Conservation (phyloP, 1,140 invertebrate species). For the Cyclina sinensis region DNA sequence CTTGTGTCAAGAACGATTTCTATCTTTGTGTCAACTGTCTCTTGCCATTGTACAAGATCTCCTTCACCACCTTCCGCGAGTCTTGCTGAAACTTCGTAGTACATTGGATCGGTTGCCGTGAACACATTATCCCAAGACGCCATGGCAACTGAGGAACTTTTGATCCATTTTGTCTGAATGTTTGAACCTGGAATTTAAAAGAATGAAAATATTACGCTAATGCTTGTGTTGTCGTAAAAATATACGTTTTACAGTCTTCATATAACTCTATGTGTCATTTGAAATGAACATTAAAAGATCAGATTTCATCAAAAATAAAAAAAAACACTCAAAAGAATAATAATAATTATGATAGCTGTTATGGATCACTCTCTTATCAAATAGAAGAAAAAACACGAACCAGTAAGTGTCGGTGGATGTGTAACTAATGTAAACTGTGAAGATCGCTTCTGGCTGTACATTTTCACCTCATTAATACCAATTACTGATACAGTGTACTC, state of each 20-base stretch:
- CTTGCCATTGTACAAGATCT: conserved; percentile 26
- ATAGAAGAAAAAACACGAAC: no score
- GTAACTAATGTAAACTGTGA: not conserved
- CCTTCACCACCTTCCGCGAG: conserved; percentile 1
- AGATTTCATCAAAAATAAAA: no score
- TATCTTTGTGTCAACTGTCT: conserved; percentile 9
- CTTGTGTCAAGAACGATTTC: not conserved
- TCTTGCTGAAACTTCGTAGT: not conserved
- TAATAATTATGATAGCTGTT: no score
- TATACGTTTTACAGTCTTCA: no score
- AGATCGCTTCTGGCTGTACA: conserved; percentile 35
- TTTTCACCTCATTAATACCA: conserved; percentile 38
- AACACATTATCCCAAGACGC: not conserved
- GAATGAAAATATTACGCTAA: no score
- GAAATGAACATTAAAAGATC: no score
- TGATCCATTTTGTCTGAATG: not conserved
- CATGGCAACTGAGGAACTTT: not conserved
- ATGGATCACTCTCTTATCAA: no score
- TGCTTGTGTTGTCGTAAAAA: no score
- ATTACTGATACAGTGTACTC: conserved; percentile 19
- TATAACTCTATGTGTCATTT: no score
- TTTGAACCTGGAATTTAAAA: not conserved
- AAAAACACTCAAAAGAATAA: no score
- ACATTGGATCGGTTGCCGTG: not conserved
- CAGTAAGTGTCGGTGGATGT: conserved; percentile 9